Percentiles rank a stretch among this genome's conserved stretches.
These are phyloP conservation scores for Puntigrus tetrazona DNA, from an alignment of 2,113 vertebrate species.

Conservation along the genomic window DNA sequence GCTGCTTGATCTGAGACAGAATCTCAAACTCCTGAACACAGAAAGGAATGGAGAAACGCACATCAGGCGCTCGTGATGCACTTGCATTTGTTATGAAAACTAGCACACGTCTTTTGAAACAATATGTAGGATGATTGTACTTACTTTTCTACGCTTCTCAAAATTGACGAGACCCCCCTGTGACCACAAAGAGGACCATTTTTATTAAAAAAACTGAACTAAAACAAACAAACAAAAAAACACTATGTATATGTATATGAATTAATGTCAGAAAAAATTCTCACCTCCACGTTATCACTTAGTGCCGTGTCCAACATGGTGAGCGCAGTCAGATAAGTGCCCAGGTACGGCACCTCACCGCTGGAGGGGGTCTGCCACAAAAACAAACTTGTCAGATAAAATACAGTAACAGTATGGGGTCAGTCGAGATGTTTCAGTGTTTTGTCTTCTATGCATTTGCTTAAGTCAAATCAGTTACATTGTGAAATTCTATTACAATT, in stretches of 20 bases:
- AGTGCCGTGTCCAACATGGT: conserved; percentile 90
- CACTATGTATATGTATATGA: background rate
- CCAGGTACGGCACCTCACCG: conserved; percentile 84
- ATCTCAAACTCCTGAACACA: conserved; percentile 83
- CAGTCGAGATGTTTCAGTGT: background rate
- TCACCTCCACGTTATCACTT: conserved; percentile 80
- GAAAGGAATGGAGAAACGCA: background rate
- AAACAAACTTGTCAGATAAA: background rate
- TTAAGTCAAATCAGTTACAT: background rate
- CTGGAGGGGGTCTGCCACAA: conserved; percentile 61
- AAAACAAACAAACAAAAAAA: background rate
- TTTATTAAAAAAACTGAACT: background rate
- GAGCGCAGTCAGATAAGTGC: conserved; percentile 87
- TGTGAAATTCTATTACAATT: background rate
- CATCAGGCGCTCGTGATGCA: background rate
- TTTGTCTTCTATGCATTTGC: background rate
- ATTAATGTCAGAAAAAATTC: conserved; percentile 23
- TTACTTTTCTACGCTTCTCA: conserved; percentile 87
- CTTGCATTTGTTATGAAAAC: background rate
- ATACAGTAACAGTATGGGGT: background rate
- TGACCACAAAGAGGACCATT: conserved; percentile 34
- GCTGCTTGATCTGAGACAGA: conserved; percentile 80
- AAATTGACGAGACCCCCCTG: conserved; percentile 88
- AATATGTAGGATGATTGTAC: conserved; percentile 44
- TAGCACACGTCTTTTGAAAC: background rate